Percentiles rank a stretch among this genome's conserved stretches.
phyloP scores from a whole-genome alignment of 2,797 vertebrate species.

The Bovichtus diacanthus region DNA sequence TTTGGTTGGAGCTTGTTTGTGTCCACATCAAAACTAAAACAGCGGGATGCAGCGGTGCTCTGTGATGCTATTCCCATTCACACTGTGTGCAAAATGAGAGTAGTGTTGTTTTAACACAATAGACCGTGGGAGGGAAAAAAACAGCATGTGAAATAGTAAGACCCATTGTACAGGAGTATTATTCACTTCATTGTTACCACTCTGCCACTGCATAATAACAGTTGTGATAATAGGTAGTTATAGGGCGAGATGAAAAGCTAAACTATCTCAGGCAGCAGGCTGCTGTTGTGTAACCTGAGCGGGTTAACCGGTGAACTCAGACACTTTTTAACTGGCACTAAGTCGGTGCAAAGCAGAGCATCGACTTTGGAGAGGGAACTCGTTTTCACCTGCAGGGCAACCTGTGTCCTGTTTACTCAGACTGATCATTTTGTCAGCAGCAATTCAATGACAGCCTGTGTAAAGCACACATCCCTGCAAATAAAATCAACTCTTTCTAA shows the following conservation, averaged over 20 bases:
- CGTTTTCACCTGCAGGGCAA: constrained; percentile 67
- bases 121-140: constrained; percentile 65
- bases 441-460: constrained; percentile 68
- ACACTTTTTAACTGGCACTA: constrained; percentile 64
- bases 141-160: constrained; percentile 79
- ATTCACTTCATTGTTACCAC: constrained; percentile 81
- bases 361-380: constrained; percentile 30
- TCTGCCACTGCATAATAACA: constrained; percentile 74
- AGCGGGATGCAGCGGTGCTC: constrained; percentile 71
- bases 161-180: constrained; percentile 79
- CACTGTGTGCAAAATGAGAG: constrained; percentile 80
- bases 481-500: constrained; percentile 82
- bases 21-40: constrained; percentile 75
- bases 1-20: constrained; percentile 69
- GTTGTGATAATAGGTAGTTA: constrained; percentile 71
- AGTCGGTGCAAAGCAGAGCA: constrained; percentile 47
- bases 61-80: constrained; percentile 80
- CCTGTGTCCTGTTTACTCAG: constrained; percentile 62
- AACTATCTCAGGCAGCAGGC: constrained; percentile 71
- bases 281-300: constrained; percentile 76
- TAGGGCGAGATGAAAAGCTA: constrained; percentile 71
- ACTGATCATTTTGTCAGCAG: constrained; percentile 76
- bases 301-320: constrained; percentile 63
- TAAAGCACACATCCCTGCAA: constrained; percentile 72
- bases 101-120: constrained; percentile 81